Evolutionary conservation across 1,140 invertebrate species (phyloP).

Genomic region (Xylocopa sonorina): DNA sequence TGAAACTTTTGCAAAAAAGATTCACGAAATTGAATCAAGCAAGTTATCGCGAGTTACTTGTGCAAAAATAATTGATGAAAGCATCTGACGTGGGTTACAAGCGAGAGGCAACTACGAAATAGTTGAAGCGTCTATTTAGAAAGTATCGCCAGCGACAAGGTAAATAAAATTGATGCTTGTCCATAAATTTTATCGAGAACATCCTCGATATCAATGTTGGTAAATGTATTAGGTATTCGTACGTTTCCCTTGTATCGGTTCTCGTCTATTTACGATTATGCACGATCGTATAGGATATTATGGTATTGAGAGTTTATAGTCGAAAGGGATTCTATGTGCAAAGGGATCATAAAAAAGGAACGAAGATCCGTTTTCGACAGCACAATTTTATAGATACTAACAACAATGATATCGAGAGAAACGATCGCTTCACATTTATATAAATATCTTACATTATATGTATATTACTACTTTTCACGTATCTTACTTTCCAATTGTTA

Average conservation of each 20-base stretch:
- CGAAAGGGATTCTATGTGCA: background rate
- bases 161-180: background rate
- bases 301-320: conserved; percentile 5
- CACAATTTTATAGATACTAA: background rate
- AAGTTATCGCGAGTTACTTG: background rate
- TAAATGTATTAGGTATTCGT: background rate
- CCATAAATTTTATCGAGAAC: background rate
- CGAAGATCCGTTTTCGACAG: background rate
- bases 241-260: background rate
- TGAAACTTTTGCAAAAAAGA: conserved; percentile 8
- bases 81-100: background rate
- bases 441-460: background rate
- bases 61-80: background rate
- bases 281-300: background rate
- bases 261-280: conserved; percentile 2
- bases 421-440: background rate
- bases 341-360: background rate
- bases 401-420: background rate
- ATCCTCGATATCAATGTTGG: conserved; percentile 4
- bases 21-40: background rate
- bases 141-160: background rate
- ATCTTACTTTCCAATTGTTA: background rate
- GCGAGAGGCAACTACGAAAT: background rate
- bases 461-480: background rate
- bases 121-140: background rate